Base-by-base conservation (phyloP, 2,797 vertebrate species). In the Xenentodon cancila region DNA sequence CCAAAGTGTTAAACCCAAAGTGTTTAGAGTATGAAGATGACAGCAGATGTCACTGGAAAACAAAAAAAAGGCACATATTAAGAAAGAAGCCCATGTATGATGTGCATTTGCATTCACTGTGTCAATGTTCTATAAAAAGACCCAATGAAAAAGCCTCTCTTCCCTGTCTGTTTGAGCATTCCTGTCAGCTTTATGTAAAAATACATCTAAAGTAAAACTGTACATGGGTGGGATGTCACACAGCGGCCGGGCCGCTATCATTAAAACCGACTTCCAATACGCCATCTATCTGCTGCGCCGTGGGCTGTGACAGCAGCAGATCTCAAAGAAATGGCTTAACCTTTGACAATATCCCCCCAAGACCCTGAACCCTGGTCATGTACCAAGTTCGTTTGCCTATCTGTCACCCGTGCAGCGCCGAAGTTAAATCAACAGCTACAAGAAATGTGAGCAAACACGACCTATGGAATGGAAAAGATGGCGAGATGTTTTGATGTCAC, bases 1-100 rank as follows among this genome's bases (percentile, higher is more conserved):
- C 65, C 64, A 43, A 77, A 76, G 77, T 53, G 67, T 74, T 77
- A 72, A 78, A 85, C 55, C 67, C 53, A 74, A 53, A 67, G 5
- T 68, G 40, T 71, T 71, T 50, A 25, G 54, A 71, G 58, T 25
- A 60, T 21, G 56, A 68, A 66, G 11, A 63, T 69, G 18, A 43
- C 34, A 63, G 53, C 56, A 64, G 61, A 67, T 18, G 53, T 5
- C 67, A 55, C 34, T 27, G 53, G 21, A 45, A 61, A 64, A 44
- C 40, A 53, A 21, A 64, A 44, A 47, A 53, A 21, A 37, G 16
- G 11, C 40, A 34, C 13, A 57, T 43, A 63, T 55, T 42, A 45
- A 34, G 7, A 54, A 68, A 62, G 54, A 76, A 37, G 40, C 18
- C 55, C 25, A 68, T 65, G 51, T 43, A 19, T 52, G 43, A 55